phyloP scores from a whole-genome alignment of 2,888 invertebrate genomes.

The Eilema sororculum region DNA sequence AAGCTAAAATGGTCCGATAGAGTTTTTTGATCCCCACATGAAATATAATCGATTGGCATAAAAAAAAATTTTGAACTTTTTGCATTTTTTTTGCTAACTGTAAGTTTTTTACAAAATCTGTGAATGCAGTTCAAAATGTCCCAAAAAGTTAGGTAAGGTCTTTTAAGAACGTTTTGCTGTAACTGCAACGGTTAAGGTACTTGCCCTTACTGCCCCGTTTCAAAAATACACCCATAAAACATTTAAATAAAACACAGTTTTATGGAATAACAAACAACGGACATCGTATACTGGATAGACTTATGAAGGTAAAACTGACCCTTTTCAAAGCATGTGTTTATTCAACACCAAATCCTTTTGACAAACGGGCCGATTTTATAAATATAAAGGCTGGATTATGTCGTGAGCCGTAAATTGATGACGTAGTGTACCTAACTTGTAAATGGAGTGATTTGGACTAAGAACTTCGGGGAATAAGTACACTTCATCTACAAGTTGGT shows the following conservation, averaged over 20 bases:
- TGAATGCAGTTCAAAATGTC: too few species aligned
- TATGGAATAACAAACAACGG: background rate
- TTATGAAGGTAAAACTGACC: constrained; percentile 3
- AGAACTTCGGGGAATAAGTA: background rate
- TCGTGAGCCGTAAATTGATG: background rate
- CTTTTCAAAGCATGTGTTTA: constrained; percentile 5
- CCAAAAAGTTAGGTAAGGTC: too few species aligned
- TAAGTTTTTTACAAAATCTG: too few species aligned
- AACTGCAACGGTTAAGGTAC: too few species aligned
- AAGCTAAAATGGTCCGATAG: too few species aligned
- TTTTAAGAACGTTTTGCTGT: too few species aligned
- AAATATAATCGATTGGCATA: too few species aligned
- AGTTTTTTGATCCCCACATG: too few species aligned
- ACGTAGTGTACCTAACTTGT: background rate
- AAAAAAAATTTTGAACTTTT: too few species aligned
- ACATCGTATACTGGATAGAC: background rate
- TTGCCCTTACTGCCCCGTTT: too few species aligned
- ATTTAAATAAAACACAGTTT: background rate
- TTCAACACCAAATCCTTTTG: constrained; percentile 10
- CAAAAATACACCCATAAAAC: too few species aligned
- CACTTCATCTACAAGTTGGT: background rate
- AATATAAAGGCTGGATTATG: background rate
- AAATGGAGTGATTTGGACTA: background rate
- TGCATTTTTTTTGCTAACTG: too few species aligned
- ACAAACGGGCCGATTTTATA: background rate